These are phyloP conservation scores for Pholis gunnellus DNA, from an alignment of 2,113 vertebrate genomes.

Conservation along the genomic window DNA sequence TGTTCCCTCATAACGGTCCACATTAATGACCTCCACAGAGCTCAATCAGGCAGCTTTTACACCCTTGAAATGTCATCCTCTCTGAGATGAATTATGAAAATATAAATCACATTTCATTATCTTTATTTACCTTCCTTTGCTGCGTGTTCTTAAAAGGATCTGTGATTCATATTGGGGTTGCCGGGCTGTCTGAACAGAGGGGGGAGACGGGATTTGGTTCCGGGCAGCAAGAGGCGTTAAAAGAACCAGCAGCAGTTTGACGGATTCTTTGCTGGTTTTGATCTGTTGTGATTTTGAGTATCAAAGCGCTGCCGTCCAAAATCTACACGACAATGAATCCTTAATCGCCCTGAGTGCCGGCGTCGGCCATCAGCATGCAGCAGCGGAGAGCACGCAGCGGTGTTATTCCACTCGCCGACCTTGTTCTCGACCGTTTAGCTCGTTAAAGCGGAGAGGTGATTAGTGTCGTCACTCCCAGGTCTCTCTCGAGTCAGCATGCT, in stretches of 20 bases:
- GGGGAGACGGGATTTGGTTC: slow-evolving; percentile 12
- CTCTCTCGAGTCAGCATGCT: slow-evolving; percentile 26
- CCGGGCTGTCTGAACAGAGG: slow-evolving; percentile 21
- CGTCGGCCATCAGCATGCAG: slow-evolving; percentile 9
- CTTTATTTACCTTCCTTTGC: slow-evolving; percentile 25
- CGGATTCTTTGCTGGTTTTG: not conserved
- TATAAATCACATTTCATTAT: slow-evolving; percentile 27
- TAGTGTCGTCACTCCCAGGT: slow-evolving; percentile 29
- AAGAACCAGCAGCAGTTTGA: not conserved
- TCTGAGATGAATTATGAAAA: slow-evolving; percentile 44
- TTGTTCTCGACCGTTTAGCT: slow-evolving; percentile 44
- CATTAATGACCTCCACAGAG: not conserved
- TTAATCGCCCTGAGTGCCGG: not conserved
- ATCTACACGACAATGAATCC: not conserved
- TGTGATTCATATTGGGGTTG: slow-evolving; percentile 10
- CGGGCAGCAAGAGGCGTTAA: slow-evolving; percentile 28
- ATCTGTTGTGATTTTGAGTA: too few species aligned
- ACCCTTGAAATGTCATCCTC: slow-evolving; percentile 11
- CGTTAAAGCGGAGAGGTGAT: slow-evolving; percentile 47
- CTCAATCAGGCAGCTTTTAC: not conserved
- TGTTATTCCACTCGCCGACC: slow-evolving; percentile 13
- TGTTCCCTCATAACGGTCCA: not conserved
- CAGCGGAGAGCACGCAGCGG: not conserved
- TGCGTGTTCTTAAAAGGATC: slow-evolving; percentile 20
- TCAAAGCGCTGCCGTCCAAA: too few species aligned